Percentiles rank a stretch among this genome's conserved stretches.
Evolutionary conservation across 2,797 vertebrate genomes (phyloP).

Genomic region (Sylvia borin): DNA sequence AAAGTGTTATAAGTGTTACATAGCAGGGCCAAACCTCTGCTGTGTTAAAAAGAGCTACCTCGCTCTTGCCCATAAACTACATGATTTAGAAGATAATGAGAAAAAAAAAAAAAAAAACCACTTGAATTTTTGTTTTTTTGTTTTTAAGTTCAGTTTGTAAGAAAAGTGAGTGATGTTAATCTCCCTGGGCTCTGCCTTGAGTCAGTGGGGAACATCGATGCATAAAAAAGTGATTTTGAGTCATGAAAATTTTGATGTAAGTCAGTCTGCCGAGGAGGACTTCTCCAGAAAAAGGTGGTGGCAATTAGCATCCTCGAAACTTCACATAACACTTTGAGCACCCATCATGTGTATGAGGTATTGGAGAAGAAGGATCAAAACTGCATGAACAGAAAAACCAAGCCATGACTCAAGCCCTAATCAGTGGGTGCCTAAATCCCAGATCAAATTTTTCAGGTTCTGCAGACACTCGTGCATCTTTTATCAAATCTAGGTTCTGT

Average conservation of each 20-base stretch:
- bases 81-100: neutral
- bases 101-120: neutral
- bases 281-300: neutral
- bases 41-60: neutral
- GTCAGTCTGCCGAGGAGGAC: neutral
- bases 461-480: neutral
- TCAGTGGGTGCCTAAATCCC: neutral
- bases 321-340: neutral
- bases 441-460: neutral
- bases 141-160: neutral
- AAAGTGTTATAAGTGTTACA: neutral
- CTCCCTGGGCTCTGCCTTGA: neutral
- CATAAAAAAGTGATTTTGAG: neutral
- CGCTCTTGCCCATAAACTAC: neutral
- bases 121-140: neutral
- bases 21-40: neutral
- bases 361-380: neutral
- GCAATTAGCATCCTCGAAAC: neutral
- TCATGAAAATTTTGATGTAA: neutral
- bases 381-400: neutral
- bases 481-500: neutral
- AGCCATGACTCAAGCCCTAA: neutral
- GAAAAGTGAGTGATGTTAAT: neutral
- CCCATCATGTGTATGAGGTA: fast-evolving
- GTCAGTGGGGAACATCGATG: neutral